These are phyloP conservation scores for Taurulus bubalis DNA, from an alignment of 2,113 vertebrate species.

Conservation along the genomic window DNA sequence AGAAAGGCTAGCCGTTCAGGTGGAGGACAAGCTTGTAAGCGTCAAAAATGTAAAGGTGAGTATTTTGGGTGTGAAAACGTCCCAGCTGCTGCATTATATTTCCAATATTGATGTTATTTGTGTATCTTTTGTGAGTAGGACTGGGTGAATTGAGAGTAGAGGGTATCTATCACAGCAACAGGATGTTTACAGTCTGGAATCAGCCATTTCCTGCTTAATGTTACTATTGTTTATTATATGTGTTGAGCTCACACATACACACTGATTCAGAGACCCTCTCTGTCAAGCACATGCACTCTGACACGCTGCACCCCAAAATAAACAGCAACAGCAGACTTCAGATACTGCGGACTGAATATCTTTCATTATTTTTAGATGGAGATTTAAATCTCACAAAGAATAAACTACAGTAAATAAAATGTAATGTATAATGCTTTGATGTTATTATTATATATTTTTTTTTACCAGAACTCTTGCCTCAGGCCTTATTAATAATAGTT, in stretches of 20 bases:
- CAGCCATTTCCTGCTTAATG: slow-evolving; percentile 68
- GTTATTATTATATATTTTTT: not conserved
- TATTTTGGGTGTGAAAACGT: not conserved
- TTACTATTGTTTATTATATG: slow-evolving; percentile 67
- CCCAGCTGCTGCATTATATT: not conserved
- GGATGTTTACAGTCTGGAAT: slow-evolving; percentile 77
- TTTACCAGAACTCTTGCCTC: not conserved
- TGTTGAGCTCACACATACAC: slow-evolving; percentile 30
- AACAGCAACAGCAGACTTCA: slow-evolving; percentile 6
- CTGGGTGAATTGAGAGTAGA: slow-evolving; percentile 12
- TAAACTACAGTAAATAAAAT: not conserved
- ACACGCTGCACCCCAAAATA: slow-evolving; percentile 15
- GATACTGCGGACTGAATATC: not conserved
- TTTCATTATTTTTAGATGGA: not conserved
- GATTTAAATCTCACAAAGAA: not conserved
- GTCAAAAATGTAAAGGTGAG: slow-evolving; percentile 93
- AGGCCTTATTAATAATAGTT: not conserved
- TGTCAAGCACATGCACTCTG: slow-evolving; percentile 26
- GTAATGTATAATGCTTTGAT: not conserved
- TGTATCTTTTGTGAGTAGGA: not conserved
- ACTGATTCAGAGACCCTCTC: slow-evolving; percentile 3
- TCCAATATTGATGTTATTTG: not conserved
- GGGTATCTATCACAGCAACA: slow-evolving; percentile 53
- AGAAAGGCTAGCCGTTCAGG: slow-evolving; percentile 89
- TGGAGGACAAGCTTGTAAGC: slow-evolving; percentile 91